These are phyloP conservation scores for Mythimna impura DNA, from an alignment of 2,888 invertebrate species.

Conservation along the genomic window DNA sequence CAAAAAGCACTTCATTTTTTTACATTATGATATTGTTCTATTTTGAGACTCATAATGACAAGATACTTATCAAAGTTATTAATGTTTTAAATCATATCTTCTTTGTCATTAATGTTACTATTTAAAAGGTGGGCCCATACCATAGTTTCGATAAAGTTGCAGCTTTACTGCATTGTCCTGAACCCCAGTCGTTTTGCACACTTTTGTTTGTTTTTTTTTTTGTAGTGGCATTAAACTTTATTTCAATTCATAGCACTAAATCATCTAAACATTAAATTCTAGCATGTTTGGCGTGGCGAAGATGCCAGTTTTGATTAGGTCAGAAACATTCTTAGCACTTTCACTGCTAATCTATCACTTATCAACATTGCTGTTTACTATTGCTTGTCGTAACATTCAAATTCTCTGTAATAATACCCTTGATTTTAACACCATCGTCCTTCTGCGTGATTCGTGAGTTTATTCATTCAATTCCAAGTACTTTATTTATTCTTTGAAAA, in stretches of 20 bases:
- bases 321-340: constrained; percentile 56
- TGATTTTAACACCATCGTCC: constrained; percentile 24
- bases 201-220: constrained; percentile 6
- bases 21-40: not conserved
- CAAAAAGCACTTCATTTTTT: constrained; percentile 10
- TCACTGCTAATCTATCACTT: constrained; percentile 41
- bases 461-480: constrained; percentile 13
- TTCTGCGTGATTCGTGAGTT: constrained; percentile 52
- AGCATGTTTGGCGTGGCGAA: constrained; percentile 52
- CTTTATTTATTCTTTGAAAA: not conserved
- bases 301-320: constrained; percentile 53
- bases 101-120: constrained; percentile 20
- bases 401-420: constrained; percentile 47
- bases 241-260: constrained; percentile 40
- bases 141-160: constrained; percentile 1
- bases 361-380: constrained; percentile 47
- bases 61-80: constrained; percentile 2
- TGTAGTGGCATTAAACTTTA: constrained; percentile 13
- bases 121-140: constrained; percentile 8
- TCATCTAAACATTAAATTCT: constrained; percentile 55
- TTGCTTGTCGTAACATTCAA: constrained; percentile 57
- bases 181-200: constrained; percentile 16
- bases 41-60: not conserved
- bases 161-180: not conserved
- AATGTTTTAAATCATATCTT: constrained; percentile 6